Evolutionary conservation across 2,113 vertebrate genomes (phyloP), one percentile per base, ranked within the genome.

Genomic region (Triplophysa dalaica): DNA sequence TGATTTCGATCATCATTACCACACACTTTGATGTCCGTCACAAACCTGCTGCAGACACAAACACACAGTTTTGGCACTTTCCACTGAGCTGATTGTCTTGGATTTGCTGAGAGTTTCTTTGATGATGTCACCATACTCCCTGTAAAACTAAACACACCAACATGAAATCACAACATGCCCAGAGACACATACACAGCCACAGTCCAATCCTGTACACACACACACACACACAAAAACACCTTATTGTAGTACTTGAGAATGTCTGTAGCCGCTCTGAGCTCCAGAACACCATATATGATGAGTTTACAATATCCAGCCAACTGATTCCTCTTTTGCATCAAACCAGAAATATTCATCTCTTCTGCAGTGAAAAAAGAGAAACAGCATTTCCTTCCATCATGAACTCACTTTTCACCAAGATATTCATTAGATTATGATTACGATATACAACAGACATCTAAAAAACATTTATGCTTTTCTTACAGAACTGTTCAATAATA

Each of bases 61-160:
- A 54, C 95, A 92, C 43, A 98, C 82, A 0, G 92, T 94, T 81
- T 62, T 93, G 73, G 95, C 95, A n/a, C 94, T 95, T 72, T 91
- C 90, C 1, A 90, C 88, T 11, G 92, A 91, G 89, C 85, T 91
- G 54, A 96, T 93, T 68, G 90, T 90, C 75, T 93, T 94, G 16
- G 85, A 88, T 83, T 89, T 93, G 70, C 87, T 95, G 84, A 98
- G 61, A 0, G 90, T 94, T 84, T 96, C 94, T 86, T 95, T 98
- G 81, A 98, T 97, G 86, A 98, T 95, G 86, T 98, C 95, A 29
- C 96, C 96, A 12, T 93, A 98, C 83, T 96, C 94, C 38, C 80
- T 90, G 80, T 94, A 95, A 85, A 89, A 94, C 96, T 98, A 11
- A 24, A 78, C 41, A 52, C 43, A 26, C 21, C 21, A 41, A 21